Base-by-base conservation (phyloP, 1,140 invertebrate species). In the Caenorhabditis latens region DNA sequence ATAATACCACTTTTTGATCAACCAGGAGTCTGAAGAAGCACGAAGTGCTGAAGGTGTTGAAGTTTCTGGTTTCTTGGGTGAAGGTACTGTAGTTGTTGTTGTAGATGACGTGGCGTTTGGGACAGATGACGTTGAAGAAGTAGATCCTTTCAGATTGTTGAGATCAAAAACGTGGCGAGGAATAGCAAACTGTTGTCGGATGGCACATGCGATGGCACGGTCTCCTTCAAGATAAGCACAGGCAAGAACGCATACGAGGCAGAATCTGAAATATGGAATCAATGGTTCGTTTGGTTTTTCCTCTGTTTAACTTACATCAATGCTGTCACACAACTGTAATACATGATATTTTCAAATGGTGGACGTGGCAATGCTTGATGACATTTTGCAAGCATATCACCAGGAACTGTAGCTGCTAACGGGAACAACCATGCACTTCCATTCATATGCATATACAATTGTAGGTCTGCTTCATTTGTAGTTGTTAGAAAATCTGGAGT, bases 401-500 rank as follows among this genome's bases (percentile, higher is more conserved):
- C 93, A 0, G 97, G 96, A 75, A 98, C 93, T 8, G 95, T 96
- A 6, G 96, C 96, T 11, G 95, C 93, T 82, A 98, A 93, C 13
- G 95, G 94, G 92, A 95, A 97, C 90, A 95, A 95, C 46, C 95
- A 94, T 95, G 94, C 58, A 9, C 92, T 93, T 46, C 94, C 90
- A 89, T 93, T 94, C 61, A 94, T 94, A 87, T 93, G 93, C 87
- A 95, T 93, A 84, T 91, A 93, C 4, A 92, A 21, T 85, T 94
- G 93, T 48, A 95, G 91, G 83, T 91, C 93, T 82, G 96, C 94
- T 87, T 95, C 94, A 42, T 97, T 95, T 86, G 95, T 94, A 0
- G 96, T 95, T 86, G 97, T 94, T 5, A 97, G 97, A 91, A 97
- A 98, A 94, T 99, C 97, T 9, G 97, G 96, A 0, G 96, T 96